Percentiles rank a stretch among this genome's conserved stretches.
Evolutionary conservation across 2,797 vertebrate genomes (phyloP).

Genomic region (Pangasius djambal): DNA sequence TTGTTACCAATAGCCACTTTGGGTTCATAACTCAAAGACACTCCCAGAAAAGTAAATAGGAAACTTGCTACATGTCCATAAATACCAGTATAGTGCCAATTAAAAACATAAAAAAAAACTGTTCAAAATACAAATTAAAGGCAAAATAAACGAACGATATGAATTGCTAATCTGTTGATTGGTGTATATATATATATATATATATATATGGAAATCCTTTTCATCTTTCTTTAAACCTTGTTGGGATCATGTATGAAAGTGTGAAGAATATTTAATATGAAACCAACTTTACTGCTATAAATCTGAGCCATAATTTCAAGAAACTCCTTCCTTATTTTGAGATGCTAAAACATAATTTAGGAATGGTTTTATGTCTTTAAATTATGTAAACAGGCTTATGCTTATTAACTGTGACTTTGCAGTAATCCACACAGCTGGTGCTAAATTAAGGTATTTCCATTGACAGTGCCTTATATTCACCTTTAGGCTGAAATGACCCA

Average conservation of each 20-base stretch:
- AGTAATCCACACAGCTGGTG: not conserved
- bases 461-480: not conserved
- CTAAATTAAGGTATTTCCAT: not conserved
- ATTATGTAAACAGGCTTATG: not conserved
- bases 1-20: not conserved
- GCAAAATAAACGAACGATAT: not conserved
- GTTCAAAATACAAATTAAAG: not conserved
- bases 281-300: not conserved
- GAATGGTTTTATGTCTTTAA: not conserved
- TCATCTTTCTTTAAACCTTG: not conserved
- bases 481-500: not conserved
- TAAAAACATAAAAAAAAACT: not conserved
- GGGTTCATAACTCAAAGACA: not conserved
- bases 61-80: not conserved
- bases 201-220: not conserved
- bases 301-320: not conserved
- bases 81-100: not conserved
- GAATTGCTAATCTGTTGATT: not conserved
- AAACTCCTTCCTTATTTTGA: not conserved
- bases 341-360: not conserved
- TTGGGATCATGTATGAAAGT: not conserved
- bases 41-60: not conserved
- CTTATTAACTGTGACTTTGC: slow-evolving; percentile 1
- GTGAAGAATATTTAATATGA: not conserved
- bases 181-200: not conserved